phyloP scores from a whole-genome alignment of 1,140 invertebrate genomes.

The Metopolophium dirhodum region DNA sequence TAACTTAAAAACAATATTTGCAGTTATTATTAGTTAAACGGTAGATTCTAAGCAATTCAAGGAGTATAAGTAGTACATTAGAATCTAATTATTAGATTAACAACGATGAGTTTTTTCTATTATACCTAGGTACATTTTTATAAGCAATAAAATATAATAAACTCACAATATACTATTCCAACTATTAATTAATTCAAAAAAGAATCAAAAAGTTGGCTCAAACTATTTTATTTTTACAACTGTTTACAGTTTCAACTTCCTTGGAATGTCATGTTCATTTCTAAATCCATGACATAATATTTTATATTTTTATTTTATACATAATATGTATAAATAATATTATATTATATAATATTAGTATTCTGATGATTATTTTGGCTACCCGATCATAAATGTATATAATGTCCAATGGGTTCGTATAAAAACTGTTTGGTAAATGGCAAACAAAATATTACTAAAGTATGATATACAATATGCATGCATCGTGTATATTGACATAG shows the following conservation, averaged over 20 bases:
- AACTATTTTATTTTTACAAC: neutral
- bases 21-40: neutral
- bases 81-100: too few relatives aligned
- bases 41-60: too few relatives aligned
- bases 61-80: too few relatives aligned
- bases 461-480: too few relatives aligned
- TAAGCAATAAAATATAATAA: too few relatives aligned
- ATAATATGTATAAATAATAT: too few relatives aligned
- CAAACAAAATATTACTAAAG: too few relatives aligned
- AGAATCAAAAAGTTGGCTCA: neutral
- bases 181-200: neutral
- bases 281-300: neutral
- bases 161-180: neutral
- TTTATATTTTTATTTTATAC: neutral
- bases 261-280: neutral
- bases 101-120: too few relatives aligned
- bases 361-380: neutral
- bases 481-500: too few relatives aligned
- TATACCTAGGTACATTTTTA: too few relatives aligned
- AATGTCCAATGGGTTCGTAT: too few relatives aligned
- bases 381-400: neutral
- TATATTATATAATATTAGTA: too few relatives aligned
- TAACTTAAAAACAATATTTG: neutral
- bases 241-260: neutral
- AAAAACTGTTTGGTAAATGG: neutral